Conservation (phyloP, 2,888 invertebrate genomes). For the Heliconius sara region DNA sequence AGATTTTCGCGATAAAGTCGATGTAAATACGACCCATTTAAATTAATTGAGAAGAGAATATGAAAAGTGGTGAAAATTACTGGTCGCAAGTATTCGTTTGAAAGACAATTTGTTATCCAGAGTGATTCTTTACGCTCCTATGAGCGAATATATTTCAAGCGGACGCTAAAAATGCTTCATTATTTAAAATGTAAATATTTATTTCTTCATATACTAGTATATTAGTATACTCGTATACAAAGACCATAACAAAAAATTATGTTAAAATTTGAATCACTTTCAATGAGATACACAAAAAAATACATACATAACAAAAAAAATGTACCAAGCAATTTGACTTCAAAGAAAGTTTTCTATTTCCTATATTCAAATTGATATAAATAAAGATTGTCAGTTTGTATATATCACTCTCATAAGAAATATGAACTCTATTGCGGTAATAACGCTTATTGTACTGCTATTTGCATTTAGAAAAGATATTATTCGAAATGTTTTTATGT, state of each 20-base stretch:
- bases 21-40: slow-evolving; percentile 24
- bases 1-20: slow-evolving; percentile 24
- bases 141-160: too few species aligned
- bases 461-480: background rate
- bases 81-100: background rate
- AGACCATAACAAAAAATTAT: too few species aligned
- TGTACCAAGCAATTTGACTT: background rate
- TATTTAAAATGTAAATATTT: too few species aligned
- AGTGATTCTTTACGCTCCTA: too few species aligned
- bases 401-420: background rate
- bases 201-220: too few species aligned
- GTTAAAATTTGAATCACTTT: too few species aligned
- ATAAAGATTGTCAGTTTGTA: slow-evolving; percentile 2
- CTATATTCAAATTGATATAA: slow-evolving; percentile 14
- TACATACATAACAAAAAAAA: background rate
- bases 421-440: background rate
- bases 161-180: too few species aligned
- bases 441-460: background rate
- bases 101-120: too few species aligned
- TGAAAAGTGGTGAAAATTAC: background rate
- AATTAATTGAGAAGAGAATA: slow-evolving; percentile 14
- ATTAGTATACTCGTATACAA: too few species aligned
- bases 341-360: background rate
- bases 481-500: background rate
- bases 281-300: too few species aligned